Conservation (phyloP, 1,140 invertebrate genomes). For the Streblospio benedicti region DNA sequence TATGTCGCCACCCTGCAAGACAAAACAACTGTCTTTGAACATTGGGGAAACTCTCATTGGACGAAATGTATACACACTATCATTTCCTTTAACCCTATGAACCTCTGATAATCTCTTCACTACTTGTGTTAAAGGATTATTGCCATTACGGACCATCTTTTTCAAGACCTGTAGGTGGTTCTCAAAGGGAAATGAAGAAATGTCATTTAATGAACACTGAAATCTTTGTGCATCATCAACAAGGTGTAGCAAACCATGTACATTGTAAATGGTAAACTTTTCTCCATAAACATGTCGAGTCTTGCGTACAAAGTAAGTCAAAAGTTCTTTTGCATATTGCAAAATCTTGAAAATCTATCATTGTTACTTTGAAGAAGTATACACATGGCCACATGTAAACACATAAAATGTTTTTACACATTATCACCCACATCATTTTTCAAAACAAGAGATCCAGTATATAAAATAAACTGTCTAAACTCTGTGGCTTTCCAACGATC, state of each 20-base stretch:
- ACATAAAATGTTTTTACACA: constrained; percentile 37
- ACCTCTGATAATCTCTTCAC: neutral
- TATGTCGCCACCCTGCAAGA: neutral
- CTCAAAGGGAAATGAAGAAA: neutral
- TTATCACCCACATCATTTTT: constrained; percentile 25
- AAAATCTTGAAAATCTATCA: too few relatives aligned
- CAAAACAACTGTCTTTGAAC: neutral
- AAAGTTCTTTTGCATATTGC: neutral
- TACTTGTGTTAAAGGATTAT: constrained; percentile 4
- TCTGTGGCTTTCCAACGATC: constrained; percentile 48
- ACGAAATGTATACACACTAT: neutral
- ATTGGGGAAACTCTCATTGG: neutral
- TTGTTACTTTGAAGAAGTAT: neutral
- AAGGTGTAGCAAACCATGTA: neutral
- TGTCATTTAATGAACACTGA: constrained; percentile 5
- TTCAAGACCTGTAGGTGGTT: constrained; percentile 1
- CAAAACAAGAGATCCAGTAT: constrained; percentile 41
- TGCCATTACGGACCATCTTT: neutral
- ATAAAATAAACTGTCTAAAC: constrained; percentile 46
- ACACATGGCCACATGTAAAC: constrained; percentile 15
- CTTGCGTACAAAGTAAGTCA: neutral
- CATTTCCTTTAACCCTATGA: too few relatives aligned
- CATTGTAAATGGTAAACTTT: neutral
- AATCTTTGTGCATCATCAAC: neutral
- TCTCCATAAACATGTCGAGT: neutral